Conservation (phyloP, 2,888 invertebrate species). For the Melipona bicolor region DNA sequence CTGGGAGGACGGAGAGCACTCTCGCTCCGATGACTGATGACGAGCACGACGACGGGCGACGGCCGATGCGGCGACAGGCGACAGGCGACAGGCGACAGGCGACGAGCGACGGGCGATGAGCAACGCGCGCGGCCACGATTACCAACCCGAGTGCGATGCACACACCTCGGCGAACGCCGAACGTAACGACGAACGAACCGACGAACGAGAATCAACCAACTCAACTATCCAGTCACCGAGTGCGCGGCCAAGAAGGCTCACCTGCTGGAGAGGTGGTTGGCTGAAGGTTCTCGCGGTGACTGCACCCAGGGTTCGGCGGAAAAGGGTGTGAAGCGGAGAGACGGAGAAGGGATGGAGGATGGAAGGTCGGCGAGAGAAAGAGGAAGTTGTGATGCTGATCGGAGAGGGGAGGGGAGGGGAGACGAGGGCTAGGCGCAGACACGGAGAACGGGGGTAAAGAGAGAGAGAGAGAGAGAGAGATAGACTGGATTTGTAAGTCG, state of each 20-base stretch:
- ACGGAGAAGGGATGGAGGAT: slow-evolving; percentile 62
- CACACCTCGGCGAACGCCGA: slow-evolving; percentile 35
- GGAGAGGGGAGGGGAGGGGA: slow-evolving; percentile 10
- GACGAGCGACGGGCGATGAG: slow-evolving; percentile 6
- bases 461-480: neutral
- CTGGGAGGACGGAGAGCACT: slow-evolving; percentile 64
- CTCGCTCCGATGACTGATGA: slow-evolving; percentile 69
- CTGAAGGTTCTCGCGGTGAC: slow-evolving; percentile 77
- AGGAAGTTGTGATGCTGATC: slow-evolving; percentile 31
- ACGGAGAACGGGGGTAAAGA: neutral
- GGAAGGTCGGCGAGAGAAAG: slow-evolving; percentile 49
- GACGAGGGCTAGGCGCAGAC: slow-evolving; percentile 6
- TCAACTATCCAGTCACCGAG: slow-evolving; percentile 47
- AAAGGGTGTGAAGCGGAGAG: slow-evolving; percentile 73
- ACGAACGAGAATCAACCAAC: slow-evolving; percentile 32
- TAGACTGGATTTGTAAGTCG: neutral
- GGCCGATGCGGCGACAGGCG: neutral
- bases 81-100: slow-evolving; percentile 11
- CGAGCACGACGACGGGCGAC: slow-evolving; percentile 38
- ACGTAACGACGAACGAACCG: neutral
- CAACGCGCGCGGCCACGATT: slow-evolving; percentile 27
- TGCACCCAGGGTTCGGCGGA: slow-evolving; percentile 73
- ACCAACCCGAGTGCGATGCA: slow-evolving; percentile 28
- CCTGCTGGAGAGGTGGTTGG: slow-evolving; percentile 72
- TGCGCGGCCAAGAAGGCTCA: slow-evolving; percentile 64